Base-by-base conservation (phyloP, 2,113 vertebrate genomes). In the Opisthocomus hoazin region DNA sequence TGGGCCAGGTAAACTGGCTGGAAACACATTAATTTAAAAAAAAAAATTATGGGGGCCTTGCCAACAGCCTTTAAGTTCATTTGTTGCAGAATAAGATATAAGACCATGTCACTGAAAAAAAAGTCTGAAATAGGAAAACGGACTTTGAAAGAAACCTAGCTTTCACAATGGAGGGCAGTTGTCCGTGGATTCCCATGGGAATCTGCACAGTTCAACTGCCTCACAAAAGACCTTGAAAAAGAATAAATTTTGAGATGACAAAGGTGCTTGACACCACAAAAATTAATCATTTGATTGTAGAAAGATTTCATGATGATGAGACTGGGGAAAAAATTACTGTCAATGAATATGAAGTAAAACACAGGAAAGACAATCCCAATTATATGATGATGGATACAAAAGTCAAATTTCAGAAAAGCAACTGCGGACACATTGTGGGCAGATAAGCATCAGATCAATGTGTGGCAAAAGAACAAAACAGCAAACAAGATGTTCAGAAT, bases 11-110 rank as follows among this genome's bases (percentile, higher is more conserved):
- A 82, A 84, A 78, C 50, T 41, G 16, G 1, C 14, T 82, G 78
- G 73, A 93, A 91, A 84, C 63, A 50, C 1, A 22, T 32, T 48
- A n/a, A 60, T 36, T 66, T 9, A 32, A 51, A 56, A 65, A 56
- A 24, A 29, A 12, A n/a, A 45, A 30, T 11, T 19, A 21, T 8
- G 6, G 3, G 5, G 5, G 77, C 10, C 3, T 8, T 0, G 0
- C 15, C 69, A 78, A 39, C 7, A 57, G 8, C 41, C 69, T 91
- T 63, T 32, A 81, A 74, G 19, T 21, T 32, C 66, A n/a, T 66
- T 27, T 57, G 24, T 27, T 37, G 19, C n/a, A 82, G 37, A 70
- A 27, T 34, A 78, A 63, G 30, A 77, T 36, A 51, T 23, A 51
- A 41, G 19, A 12, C 4, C n/a, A 19, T 17, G 4, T 11, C 14